Evolutionary conservation across 2,888 invertebrate genomes (phyloP), one percentile per base, ranked within the genome.

Genomic region (Drosophila vallismaia): DNA sequence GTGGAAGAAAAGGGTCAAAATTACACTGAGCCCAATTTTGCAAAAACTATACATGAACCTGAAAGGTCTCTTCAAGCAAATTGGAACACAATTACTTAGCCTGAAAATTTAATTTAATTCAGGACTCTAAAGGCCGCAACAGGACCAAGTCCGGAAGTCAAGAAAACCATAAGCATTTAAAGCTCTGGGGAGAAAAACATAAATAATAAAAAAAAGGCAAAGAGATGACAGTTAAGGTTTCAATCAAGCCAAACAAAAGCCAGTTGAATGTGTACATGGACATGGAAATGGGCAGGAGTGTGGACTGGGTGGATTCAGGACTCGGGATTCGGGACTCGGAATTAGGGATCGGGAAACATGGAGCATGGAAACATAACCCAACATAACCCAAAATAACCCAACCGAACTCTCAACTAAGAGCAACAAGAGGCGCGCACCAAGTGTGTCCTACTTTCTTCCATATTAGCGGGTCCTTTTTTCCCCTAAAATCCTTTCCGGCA

Each of bases 361-460:
- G 36, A 36, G n/a, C 12, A 36, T 12, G 6, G 36, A 40, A 40
- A 40, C 19, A 42, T 42, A 10, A 3, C 14, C 28, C 12, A 8
- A 31, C 29, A 24, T 31, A 54, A 42, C 42, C 42, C 42, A 44
- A 24, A 10, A 44, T 44, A 19, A 10, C 19, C 29, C 10, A 9
- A 46, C 45, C 14, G 24, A 54, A 24, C 44, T 8, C 44, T 10
- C 4, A 53, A 40, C 36, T 24, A 44, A 50, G 51, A 56, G 62
- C 73, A 67, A 54, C 60, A 60, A 33, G 49, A 55, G 9, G 29
- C 53, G 62, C 59, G 62, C 71, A 68, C 46, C 49, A 51, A 62
- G 59, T 69, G 78, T 82, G 82, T 82, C 82, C 82, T 86, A 82
- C 72, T 83, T 82, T 82, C 64, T 73, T 77, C 71, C 75, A 81